Percentiles rank a stretch among this genome's conserved stretches.
These are phyloP conservation scores for Ranitomeya variabilis DNA, from an alignment of 2,113 vertebrate species.

Conservation along the genomic window DNA sequence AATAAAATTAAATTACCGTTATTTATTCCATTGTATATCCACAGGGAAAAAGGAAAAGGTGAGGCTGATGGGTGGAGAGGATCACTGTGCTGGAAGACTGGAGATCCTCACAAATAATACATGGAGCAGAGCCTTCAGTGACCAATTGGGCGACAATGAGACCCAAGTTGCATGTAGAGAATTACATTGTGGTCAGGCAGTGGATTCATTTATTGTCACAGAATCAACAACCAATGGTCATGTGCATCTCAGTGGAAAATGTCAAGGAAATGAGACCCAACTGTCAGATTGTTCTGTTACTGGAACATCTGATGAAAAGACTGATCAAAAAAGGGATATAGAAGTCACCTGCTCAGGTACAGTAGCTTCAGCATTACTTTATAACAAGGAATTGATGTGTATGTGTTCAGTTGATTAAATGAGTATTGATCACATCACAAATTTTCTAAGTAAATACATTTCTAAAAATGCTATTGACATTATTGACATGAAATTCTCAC, in stretches of 20 bases:
- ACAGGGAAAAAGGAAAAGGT: background rate
- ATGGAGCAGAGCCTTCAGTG: constrained; percentile 4
- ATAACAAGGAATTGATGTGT: no score
- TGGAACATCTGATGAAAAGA: background rate
- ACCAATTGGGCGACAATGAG: no score
- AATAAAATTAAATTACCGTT: background rate
- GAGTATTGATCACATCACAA: no score
- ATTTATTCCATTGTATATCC: background rate
- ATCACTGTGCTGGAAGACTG: constrained; percentile 28
- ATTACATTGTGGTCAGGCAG: constrained; percentile 17
- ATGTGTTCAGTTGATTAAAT: no score
- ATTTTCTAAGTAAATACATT: no score
- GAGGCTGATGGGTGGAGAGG: constrained; percentile 8
- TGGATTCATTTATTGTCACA: background rate
- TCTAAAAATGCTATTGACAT: no score
- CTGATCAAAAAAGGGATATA: background rate
- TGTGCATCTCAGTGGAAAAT: background rate
- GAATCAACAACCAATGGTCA: background rate
- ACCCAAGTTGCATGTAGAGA: background rate
- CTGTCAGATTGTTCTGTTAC: background rate
- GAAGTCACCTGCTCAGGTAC: background rate
- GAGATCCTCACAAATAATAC: constrained; percentile 5
- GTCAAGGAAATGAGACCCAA: background rate
- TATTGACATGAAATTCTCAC: no score
- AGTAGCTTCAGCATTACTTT: background rate